Evolutionary conservation across 1,140 invertebrate species (phyloP), one percentile per base, ranked within the genome.

Genomic region (Lanistes nyassanus): DNA sequence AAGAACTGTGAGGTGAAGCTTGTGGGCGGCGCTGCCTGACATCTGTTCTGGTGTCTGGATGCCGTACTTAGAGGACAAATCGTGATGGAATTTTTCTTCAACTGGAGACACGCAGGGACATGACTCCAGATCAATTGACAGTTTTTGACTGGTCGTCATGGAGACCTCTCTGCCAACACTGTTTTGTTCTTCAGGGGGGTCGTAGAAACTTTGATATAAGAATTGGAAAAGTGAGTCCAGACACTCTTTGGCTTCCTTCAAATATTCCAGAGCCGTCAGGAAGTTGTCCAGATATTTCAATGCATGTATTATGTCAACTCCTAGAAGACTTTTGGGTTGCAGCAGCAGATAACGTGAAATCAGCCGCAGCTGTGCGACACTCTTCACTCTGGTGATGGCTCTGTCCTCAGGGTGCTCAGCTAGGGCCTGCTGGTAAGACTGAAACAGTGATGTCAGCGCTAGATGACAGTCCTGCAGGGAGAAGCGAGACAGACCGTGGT

Each of bases 401-500:
- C 4, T 36, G 36, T 67, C 23, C 0, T 56, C 42, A 23, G 19
- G 3, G 21, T 9, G 31, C 39, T 19, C 34, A 13, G 37, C 31
- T 11, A 51, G 26, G 66, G 56, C 16, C 39, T 78, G 68, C 42
- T 36, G 55, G 19, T 77, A 65, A 4, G 47, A n/a, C 4, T 58
- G 55, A 31, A 74, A 73, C 53, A 82, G 64, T 6, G 62, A 31
- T 26, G 74, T 55, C 67, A 82, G 68, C 34, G 76, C 39, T 26
- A 72, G 31, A 39, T 80, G 74, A 3, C 76, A 65, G 37, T 19
- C 66, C 62, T 82, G 79, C 23, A 74, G 78, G 53, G 81, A 80
- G 69, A 78, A 82, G 51, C 81, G 75, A n/a, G 81, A 82, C 79
- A 82, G 80, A 23, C 79, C 66, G 65, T 82, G 81, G 42, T 76